Evolutionary conservation across 2,797 vertebrate genomes (phyloP).

Genomic region (Catostomus latipinnis): DNA sequence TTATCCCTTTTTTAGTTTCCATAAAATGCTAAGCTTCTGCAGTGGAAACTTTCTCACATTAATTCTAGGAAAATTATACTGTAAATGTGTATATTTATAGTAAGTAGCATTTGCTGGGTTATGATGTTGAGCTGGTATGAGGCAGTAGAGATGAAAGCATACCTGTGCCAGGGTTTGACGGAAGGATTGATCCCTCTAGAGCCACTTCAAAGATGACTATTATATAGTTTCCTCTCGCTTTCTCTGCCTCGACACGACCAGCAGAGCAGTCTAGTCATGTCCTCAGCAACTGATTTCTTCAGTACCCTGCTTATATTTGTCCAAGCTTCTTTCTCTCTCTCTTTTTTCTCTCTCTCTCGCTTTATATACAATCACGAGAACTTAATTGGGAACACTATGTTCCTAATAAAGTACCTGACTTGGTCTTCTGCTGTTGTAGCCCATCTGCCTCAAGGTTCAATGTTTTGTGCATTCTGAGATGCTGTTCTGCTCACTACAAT

Average conservation of each 20-base stretch:
- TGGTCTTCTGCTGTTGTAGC: no score
- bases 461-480: no score
- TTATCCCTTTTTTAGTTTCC: background rate
- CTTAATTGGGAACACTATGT: no score
- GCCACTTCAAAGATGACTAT: slow-evolving; percentile 59
- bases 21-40: background rate
- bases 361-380: no score
- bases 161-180: slow-evolving; percentile 57
- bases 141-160: slow-evolving; percentile 63
- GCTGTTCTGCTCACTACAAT: no score
- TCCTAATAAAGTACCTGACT: no score
- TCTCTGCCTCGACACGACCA: slow-evolving; percentile 52
- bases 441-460: no score
- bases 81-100: slow-evolving; percentile 3
- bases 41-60: background rate
- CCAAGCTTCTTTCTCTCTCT: no score
- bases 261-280: slow-evolving; percentile 54
- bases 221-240: slow-evolving; percentile 25
- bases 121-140: slow-evolving; percentile 24
- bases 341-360: no score
- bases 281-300: background rate
- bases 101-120: background rate
- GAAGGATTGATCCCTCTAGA: slow-evolving; percentile 52
- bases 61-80: background rate
- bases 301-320: slow-evolving; percentile 15